Evolutionary conservation across 2,797 vertebrate genomes (phyloP).

Genomic region (Melanotaenia boesemani): DNA sequence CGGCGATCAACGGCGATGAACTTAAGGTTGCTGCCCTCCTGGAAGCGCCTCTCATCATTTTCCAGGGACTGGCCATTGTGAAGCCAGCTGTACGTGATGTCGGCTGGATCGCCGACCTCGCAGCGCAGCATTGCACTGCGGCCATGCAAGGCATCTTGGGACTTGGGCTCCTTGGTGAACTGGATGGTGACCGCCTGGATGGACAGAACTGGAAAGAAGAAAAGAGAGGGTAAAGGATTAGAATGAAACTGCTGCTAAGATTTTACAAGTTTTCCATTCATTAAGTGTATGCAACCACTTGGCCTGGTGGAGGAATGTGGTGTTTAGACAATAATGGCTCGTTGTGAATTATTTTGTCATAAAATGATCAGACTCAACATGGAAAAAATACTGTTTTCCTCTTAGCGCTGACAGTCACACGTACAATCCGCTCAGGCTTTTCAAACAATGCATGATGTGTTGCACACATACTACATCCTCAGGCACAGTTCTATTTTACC

Average conservation of each 20-base stretch:
- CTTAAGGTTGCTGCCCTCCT: constrained; percentile 93
- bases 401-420: constrained; percentile 27
- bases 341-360: constrained; percentile 66
- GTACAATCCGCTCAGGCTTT: constrained; percentile 19
- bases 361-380: constrained; percentile 56
- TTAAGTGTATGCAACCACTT: constrained; percentile 66
- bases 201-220: constrained; percentile 76
- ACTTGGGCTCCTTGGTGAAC: constrained; percentile 95
- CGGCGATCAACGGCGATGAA: constrained; percentile 89
- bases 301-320: constrained; percentile 60
- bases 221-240: constrained; percentile 51
- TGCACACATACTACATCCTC: constrained; percentile 17
- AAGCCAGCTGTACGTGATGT: constrained; percentile 86
- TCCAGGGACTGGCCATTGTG: constrained; percentile 82
- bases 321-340: constrained; percentile 68
- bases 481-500: constrained; percentile 45
- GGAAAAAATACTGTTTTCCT: constrained; percentile 26
- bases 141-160: constrained; percentile 96
- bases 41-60: constrained; percentile 87
- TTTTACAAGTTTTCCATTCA: constrained; percentile 79
- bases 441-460: constrained; percentile 48
- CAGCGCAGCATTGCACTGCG: constrained; percentile 96
- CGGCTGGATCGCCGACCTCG: constrained; percentile 85
- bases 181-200: constrained; percentile 78
- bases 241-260: constrained; percentile 58